Evolutionary conservation across 2,888 invertebrate species (phyloP).

Genomic region (Xiphydria camelus): DNA sequence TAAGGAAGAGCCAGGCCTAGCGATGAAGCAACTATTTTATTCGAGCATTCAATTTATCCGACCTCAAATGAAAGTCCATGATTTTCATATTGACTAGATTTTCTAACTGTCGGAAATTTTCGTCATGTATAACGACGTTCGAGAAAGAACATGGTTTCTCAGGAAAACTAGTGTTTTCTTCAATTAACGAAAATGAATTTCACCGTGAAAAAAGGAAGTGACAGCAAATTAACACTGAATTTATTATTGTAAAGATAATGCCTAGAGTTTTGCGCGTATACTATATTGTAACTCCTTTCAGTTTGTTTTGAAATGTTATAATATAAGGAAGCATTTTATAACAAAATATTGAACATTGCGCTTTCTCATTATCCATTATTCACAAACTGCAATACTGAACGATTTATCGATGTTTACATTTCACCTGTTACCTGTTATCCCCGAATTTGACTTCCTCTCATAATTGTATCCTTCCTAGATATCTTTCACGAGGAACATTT

Average conservation of each 20-base stretch:
- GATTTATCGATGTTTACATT: too few species aligned
- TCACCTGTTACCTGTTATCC: too few species aligned
- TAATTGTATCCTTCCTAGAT: too few species aligned
- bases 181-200: constrained; percentile 38
- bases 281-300: constrained; percentile 52
- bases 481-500: too few species aligned
- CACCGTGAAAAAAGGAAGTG: constrained; percentile 30
- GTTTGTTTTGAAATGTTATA: constrained; percentile 54
- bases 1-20: constrained; percentile 44
- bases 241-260: constrained; percentile 53
- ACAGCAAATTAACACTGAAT: constrained; percentile 40
- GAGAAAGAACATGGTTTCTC: constrained; percentile 37
- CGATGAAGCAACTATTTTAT: constrained; percentile 15
- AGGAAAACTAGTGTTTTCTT: constrained; percentile 39
- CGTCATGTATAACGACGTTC: constrained; percentile 18
- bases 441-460: too few species aligned
- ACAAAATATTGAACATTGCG: constrained; percentile 31
- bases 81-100: constrained; percentile 21
- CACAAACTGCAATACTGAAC: too few species aligned
- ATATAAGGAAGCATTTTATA: constrained; percentile 57
- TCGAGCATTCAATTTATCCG: constrained; percentile 16
- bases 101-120: constrained; percentile 24
- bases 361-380: background rate
- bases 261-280: constrained; percentile 52
- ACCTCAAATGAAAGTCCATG: constrained; percentile 19